These are phyloP conservation scores for Tricholaema leucomelas DNA, from an alignment of 2,113 vertebrate species.

Conservation along the genomic window DNA sequence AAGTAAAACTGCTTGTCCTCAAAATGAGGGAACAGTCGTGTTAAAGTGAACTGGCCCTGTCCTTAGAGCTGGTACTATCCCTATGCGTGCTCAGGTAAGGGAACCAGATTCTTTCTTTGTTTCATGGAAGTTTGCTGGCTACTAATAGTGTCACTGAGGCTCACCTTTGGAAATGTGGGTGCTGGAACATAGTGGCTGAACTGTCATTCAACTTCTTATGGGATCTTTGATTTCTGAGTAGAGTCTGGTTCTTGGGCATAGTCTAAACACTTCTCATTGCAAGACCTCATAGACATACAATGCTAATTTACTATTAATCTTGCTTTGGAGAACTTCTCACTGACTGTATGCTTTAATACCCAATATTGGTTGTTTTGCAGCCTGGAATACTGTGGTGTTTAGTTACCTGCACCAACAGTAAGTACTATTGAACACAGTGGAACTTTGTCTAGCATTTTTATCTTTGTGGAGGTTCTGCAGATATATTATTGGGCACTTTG, in stretches of 20 bases:
- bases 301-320: background rate
- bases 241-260: background rate
- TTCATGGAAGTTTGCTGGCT: background rate
- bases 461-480: background rate
- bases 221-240: background rate
- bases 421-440: background rate
- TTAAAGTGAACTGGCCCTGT: accelerated
- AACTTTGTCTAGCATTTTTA: background rate
- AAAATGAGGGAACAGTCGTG: background rate
- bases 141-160: background rate
- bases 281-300: background rate
- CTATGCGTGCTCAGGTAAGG: background rate
- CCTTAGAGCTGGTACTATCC: background rate
- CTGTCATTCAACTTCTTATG: background rate
- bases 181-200: background rate
- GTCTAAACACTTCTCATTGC: background rate
- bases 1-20: background rate
- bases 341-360: background rate
- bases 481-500: background rate
- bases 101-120: background rate
- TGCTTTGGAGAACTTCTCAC: background rate
- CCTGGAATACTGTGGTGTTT: background rate
- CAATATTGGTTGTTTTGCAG: background rate
- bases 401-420: background rate
- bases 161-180: background rate